phyloP scores from a whole-genome alignment of 2,113 vertebrate genomes.

The Caretta caretta region DNA sequence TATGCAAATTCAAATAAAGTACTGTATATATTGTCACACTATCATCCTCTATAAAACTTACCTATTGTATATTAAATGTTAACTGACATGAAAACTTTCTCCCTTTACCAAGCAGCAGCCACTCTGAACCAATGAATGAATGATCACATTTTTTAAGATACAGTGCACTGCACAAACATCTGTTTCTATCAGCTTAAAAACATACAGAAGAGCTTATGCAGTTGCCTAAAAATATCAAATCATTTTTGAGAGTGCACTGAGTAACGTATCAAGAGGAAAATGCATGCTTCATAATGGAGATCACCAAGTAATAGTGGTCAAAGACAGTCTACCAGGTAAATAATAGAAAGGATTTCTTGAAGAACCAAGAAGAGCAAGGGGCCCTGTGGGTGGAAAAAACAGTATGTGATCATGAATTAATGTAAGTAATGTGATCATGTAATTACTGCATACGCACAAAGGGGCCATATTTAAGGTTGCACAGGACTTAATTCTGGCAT shows the following conservation, averaged over 20 bases:
- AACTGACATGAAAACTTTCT: neutral
- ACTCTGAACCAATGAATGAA: neutral
- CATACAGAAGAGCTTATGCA: neutral
- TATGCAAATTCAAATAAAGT: neutral
- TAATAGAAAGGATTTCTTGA: neutral
- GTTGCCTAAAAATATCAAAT: neutral
- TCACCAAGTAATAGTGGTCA: neutral
- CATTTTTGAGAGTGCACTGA: neutral
- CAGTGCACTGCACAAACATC: neutral
- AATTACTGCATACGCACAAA: neutral
- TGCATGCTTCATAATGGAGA: neutral
- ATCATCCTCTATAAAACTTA: neutral
- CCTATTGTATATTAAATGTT: neutral
- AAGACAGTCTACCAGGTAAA: neutral
- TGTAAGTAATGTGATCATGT: neutral
- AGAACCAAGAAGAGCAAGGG: neutral
- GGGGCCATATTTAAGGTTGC: neutral
- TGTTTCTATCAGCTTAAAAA: neutral
- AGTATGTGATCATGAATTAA: neutral
- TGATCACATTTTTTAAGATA: neutral
- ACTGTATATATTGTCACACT: neutral
- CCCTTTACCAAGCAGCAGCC: neutral
- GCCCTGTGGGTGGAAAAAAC: neutral
- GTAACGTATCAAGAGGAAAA: neutral
- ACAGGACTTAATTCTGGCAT: neutral